A percentile compares a stretch with the other conserved stretches of the same genome.
phyloP scores from a whole-genome alignment of 2,888 invertebrate genomes.

The Drosophila parthenogenetica region DNA sequence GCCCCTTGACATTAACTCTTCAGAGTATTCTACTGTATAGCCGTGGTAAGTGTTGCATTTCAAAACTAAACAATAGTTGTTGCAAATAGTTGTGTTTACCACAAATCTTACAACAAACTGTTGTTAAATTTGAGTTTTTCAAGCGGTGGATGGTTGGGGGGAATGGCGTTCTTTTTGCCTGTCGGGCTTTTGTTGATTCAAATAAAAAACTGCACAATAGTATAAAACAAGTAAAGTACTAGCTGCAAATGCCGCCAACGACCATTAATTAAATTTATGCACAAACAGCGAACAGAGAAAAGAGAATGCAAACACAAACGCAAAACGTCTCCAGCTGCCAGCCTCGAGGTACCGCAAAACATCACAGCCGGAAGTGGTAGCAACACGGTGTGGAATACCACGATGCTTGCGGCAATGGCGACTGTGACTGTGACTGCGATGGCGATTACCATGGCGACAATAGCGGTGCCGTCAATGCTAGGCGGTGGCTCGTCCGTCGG shows the following conservation, averaged over 20 bases:
- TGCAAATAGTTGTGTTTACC: constrained; percentile 6
- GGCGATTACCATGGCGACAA: constrained; percentile 43
- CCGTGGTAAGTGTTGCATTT: background rate
- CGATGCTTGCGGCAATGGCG: constrained; percentile 25
- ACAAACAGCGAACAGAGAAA: constrained; percentile 21
- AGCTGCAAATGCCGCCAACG: constrained; percentile 60
- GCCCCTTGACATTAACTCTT: background rate
- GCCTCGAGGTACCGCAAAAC: constrained; percentile 9
- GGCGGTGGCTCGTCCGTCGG: constrained; percentile 11
- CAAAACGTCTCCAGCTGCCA: constrained; percentile 6
- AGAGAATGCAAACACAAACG: background rate
- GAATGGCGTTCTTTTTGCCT: constrained; percentile 18
- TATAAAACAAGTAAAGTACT: constrained; percentile 57
- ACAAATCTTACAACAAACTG: constrained; percentile 13
- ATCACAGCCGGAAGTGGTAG: constrained; percentile 51
- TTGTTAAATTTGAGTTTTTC: constrained; percentile 9
- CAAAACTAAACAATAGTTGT: constrained; percentile 10
- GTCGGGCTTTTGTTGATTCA: constrained; percentile 48
- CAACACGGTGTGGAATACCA: constrained; percentile 55
- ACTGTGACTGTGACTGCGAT: constrained; percentile 22
- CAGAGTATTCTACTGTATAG: background rate
- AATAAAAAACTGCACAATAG: constrained; percentile 58
- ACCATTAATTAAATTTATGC: constrained; percentile 74
- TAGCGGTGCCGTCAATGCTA: constrained; percentile 44
- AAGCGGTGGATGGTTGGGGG: constrained; percentile 4